phyloP scores from a whole-genome alignment of 2,113 vertebrate genomes.

The Notiomystis cincta region DNA sequence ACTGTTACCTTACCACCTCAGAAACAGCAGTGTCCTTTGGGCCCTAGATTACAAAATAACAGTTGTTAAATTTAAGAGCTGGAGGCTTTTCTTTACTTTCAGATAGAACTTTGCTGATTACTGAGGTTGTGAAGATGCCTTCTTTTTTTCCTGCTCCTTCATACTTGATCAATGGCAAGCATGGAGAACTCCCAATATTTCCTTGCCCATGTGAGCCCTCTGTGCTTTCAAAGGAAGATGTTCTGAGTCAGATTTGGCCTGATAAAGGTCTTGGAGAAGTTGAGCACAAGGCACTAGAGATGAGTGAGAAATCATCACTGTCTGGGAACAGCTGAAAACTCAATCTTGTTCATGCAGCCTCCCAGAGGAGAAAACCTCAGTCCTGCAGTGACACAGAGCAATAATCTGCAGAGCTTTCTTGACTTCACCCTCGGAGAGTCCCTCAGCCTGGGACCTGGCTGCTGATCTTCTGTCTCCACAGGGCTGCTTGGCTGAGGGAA shows the following conservation, averaged over 20 bases:
- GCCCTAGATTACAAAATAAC: background rate
- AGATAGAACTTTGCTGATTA: background rate
- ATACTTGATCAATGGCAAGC: background rate
- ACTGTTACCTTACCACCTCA: background rate
- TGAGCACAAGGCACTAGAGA: background rate
- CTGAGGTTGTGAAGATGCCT: background rate
- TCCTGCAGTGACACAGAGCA: background rate
- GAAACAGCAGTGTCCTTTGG: background rate
- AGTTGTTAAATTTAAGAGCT: background rate
- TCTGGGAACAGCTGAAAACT: background rate
- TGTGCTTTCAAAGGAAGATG: background rate
- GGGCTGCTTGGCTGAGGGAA: background rate
- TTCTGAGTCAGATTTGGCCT: background rate
- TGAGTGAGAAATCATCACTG: background rate
- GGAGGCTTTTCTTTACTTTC: background rate
- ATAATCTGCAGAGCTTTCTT: background rate
- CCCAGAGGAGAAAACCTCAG: background rate
- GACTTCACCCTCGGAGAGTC: background rate
- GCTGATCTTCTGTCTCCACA: background rate
- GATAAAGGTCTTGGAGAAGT: fast-evolving
- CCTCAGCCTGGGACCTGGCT: background rate
- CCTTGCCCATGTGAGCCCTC: fast-evolving
- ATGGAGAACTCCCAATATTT: fast-evolving
- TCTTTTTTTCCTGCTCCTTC: background rate
- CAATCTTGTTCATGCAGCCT: background rate